phyloP scores from a whole-genome alignment of 2,113 vertebrate species.

The Tragelaphus strepsiceros region DNA sequence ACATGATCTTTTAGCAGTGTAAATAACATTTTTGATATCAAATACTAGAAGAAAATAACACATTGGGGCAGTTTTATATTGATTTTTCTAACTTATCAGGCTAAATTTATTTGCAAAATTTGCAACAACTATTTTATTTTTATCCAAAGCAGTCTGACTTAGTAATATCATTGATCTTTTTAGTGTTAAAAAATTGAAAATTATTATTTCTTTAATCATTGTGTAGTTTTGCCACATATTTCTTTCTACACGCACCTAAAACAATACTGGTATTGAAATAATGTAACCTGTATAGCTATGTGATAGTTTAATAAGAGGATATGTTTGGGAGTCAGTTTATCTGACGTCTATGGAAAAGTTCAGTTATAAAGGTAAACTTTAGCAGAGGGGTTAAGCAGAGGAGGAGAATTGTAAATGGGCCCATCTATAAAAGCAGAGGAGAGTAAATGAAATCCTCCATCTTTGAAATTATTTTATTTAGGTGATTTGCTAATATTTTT shows the following conservation, averaged over 20 bases:
- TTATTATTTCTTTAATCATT: background rate
- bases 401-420: background rate
- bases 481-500: background rate
- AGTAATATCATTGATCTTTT: background rate
- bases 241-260: background rate
- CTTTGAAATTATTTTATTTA: background rate
- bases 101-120: background rate
- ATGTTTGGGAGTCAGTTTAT: background rate
- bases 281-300: background rate
- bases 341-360: background rate
- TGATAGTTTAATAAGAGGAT: background rate
- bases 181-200: background rate
- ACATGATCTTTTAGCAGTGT: background rate
- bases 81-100: background rate
- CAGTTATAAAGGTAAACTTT: background rate
- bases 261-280: background rate
- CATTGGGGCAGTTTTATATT: background rate
- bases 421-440: background rate
- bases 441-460: background rate
- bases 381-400: fast-evolving
- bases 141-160: background rate
- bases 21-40: background rate
- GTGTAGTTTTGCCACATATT: background rate
- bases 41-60: background rate
- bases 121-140: background rate